phyloP scores from a whole-genome alignment of 2,888 invertebrate genomes.

The Drosophila borealis region DNA sequence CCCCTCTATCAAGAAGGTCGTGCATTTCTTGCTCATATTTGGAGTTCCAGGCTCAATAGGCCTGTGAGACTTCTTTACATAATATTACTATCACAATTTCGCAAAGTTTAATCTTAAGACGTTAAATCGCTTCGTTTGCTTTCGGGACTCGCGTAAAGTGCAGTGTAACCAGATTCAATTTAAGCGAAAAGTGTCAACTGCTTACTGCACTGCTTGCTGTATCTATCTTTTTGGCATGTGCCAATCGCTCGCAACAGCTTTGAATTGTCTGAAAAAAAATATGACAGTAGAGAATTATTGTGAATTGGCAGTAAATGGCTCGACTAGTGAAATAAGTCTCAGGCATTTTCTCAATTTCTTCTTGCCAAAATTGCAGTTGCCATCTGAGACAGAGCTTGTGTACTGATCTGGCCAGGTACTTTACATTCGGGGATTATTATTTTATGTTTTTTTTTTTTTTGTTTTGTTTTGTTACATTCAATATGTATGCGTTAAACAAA shows the following conservation, averaged over 20 bases:
- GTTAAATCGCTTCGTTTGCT: too few relatives aligned
- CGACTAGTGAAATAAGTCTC: not conserved
- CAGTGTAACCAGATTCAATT: too few relatives aligned
- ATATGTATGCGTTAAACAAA: not conserved
- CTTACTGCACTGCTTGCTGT: not conserved
- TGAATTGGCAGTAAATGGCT: not conserved
- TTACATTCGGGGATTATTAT: not conserved
- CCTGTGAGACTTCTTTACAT: too few relatives aligned
- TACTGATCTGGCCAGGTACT: not conserved
- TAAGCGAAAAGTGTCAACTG: not conserved
- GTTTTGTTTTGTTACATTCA: not conserved
- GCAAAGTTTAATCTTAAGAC: too few relatives aligned
- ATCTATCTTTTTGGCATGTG: not conserved
- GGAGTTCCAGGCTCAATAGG: too few relatives aligned
- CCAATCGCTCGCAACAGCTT: not conserved
- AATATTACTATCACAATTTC: too few relatives aligned
- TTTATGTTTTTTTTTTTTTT: not conserved
- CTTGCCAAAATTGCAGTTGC: not conserved
- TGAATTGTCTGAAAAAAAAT: not conserved
- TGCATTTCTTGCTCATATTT: too few relatives aligned
- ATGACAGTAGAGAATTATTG: not conserved
- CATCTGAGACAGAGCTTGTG: not conserved
- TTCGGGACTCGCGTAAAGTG: too few relatives aligned
- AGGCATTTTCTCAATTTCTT: not conserved
- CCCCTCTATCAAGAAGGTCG: too few relatives aligned